Conservation (phyloP, 2,888 invertebrate genomes). For the Agriopis marginaria region DNA sequence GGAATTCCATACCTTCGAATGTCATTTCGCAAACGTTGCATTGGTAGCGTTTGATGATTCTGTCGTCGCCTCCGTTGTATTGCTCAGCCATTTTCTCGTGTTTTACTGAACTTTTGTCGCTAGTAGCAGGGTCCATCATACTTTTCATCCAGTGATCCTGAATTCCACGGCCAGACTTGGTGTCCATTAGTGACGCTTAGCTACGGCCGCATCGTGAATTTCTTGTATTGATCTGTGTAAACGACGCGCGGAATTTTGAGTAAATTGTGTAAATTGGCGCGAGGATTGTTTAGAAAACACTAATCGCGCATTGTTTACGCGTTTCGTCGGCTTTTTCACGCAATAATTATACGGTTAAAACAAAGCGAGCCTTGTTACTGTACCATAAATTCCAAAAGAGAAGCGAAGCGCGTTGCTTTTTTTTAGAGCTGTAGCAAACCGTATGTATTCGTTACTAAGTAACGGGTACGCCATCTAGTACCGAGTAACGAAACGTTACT, state of each 20-base stretch:
- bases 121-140: slow-evolving; percentile 81
- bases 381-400: slow-evolving; percentile 86
- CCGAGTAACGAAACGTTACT: too few species aligned
- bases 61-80: slow-evolving; percentile 73
- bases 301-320: slow-evolving; percentile 79
- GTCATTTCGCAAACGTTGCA: slow-evolving; percentile 80
- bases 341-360: slow-evolving; percentile 70
- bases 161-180: slow-evolving; percentile 74
- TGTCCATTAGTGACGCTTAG: slow-evolving; percentile 71
- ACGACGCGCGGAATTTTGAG: slow-evolving; percentile 56
- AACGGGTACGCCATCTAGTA: too few species aligned
- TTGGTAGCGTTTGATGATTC: slow-evolving; percentile 72
- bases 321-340: slow-evolving; percentile 71
- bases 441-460: too few species aligned
- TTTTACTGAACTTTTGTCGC: slow-evolving; percentile 78
- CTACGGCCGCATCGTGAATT: slow-evolving; percentile 65
- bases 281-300: slow-evolving; percentile 54
- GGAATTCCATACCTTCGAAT: slow-evolving; percentile 78
- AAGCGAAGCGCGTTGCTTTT: slow-evolving; percentile 83
- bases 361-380: slow-evolving; percentile 86
- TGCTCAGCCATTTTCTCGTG: slow-evolving; percentile 81
- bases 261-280: slow-evolving; percentile 46
- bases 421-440: too few species aligned
- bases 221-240: slow-evolving; percentile 73
- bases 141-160: slow-evolving; percentile 83